Conservation (phyloP, 2,113 vertebrate species). For the Phyllostomus hastatus region DNA sequence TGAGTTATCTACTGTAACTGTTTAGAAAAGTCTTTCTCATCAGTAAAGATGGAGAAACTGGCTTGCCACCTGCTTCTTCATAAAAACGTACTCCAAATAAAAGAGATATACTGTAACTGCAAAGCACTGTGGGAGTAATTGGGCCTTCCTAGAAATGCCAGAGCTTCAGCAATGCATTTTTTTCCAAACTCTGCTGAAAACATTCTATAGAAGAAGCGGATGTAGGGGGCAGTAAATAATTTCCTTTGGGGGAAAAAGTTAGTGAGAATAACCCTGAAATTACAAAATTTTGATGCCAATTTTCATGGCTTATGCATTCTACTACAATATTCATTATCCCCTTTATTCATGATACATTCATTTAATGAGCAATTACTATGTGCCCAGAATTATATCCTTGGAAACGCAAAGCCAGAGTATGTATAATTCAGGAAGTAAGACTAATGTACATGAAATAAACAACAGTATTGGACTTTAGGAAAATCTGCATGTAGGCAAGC, state of each 20-base stretch:
- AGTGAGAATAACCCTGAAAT: not conserved
- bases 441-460: not conserved
- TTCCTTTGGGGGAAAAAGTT: not conserved
- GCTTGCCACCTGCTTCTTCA: not conserved
- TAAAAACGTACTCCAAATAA: not conserved
- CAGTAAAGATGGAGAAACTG: constrained; percentile 29
- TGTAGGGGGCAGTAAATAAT: not conserved
- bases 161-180: not conserved
- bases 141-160: not conserved
- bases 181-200: not conserved
- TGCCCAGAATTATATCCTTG: not conserved
- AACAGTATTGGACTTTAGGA: not conserved
- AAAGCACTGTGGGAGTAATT: not conserved
- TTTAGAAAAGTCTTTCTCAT: constrained; percentile 15
- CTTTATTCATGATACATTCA: not conserved
- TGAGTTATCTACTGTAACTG: not conserved
- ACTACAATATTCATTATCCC: not conserved
- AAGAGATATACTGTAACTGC: not conserved
- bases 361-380: not conserved
- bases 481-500: not conserved
- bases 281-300: not conserved
- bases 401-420: not conserved
- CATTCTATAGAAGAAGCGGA: not conserved
- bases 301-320: not conserved
- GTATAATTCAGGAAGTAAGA: not conserved